Evolutionary conservation across 2,888 invertebrate genomes (phyloP).

Genomic region (Hanleya hanleyi): DNA sequence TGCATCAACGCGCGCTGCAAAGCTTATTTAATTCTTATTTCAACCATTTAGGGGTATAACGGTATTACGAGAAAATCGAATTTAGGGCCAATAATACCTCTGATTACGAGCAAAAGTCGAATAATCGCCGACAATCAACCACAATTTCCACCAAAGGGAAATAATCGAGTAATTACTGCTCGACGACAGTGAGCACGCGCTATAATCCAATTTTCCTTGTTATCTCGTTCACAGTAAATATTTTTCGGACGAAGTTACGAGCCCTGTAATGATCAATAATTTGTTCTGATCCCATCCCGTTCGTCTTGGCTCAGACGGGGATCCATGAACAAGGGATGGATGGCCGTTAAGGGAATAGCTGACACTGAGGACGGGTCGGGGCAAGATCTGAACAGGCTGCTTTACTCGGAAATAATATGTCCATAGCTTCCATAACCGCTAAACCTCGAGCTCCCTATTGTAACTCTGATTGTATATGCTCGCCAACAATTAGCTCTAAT

Average conservation of each 20-base stretch:
- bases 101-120: slow-evolving; percentile 5
- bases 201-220: neutral
- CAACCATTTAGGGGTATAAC: slow-evolving; percentile 1
- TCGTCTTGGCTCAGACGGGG: neutral
- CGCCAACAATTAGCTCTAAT: neutral
- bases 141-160: neutral
- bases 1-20: too few relatives aligned
- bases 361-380: neutral
- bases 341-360: neutral
- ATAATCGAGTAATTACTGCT: neutral
- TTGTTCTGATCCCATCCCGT: neutral
- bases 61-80: neutral
- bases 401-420: neutral
- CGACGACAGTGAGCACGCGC: neutral
- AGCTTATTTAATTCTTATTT: slow-evolving; percentile 6
- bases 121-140: neutral
- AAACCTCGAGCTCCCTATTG: neutral
- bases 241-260: slow-evolving; percentile 5
- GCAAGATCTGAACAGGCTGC: neutral
- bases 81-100: slow-evolving; percentile 1
- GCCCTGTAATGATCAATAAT: neutral
- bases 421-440: neutral
- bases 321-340: too few relatives aligned
- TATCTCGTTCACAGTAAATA: neutral
- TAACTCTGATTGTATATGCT: neutral